Evolutionary conservation across 2,113 vertebrate genomes (phyloP).

Genomic region (Passer montanus): DNA sequence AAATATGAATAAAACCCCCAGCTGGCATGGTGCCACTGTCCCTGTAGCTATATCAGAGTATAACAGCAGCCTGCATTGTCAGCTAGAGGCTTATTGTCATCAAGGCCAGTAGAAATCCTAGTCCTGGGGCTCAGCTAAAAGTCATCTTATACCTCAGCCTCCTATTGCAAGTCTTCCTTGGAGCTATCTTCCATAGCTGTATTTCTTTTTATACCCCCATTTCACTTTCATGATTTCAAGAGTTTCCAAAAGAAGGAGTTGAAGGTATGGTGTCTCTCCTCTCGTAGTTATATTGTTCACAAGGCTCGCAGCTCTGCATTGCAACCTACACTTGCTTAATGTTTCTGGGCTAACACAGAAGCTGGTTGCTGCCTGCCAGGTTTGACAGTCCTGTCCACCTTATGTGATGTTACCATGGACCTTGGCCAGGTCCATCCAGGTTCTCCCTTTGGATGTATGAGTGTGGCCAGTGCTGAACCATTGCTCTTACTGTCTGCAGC

Average conservation of each 20-base stretch:
- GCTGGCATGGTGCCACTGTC: slow-evolving; percentile 7
- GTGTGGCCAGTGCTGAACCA: background rate
- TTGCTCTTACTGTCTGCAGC: background rate
- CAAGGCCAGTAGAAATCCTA: background rate
- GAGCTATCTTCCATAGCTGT: background rate
- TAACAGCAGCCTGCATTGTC: background rate
- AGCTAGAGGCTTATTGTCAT: background rate
- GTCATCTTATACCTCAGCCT: background rate
- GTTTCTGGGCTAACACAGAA: background rate
- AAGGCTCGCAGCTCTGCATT: background rate
- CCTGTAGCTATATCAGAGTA: background rate
- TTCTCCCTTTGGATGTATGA: background rate
- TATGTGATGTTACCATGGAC: background rate
- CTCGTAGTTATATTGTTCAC: accelerated
- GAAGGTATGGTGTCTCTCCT: background rate
- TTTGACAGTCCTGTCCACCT: background rate
- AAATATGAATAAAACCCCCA: slow-evolving; percentile 5
- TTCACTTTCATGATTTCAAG: background rate
- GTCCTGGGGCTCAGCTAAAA: background rate
- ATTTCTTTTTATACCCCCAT: background rate
- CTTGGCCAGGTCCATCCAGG: background rate
- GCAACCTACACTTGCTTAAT: accelerated
- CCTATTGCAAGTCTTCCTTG: background rate
- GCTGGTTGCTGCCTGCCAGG: background rate
- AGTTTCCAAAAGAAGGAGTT: background rate